These are phyloP conservation scores for Bilobella aurantiaca DNA, from an alignment of 1,140 invertebrate species.

Conservation along the genomic window DNA sequence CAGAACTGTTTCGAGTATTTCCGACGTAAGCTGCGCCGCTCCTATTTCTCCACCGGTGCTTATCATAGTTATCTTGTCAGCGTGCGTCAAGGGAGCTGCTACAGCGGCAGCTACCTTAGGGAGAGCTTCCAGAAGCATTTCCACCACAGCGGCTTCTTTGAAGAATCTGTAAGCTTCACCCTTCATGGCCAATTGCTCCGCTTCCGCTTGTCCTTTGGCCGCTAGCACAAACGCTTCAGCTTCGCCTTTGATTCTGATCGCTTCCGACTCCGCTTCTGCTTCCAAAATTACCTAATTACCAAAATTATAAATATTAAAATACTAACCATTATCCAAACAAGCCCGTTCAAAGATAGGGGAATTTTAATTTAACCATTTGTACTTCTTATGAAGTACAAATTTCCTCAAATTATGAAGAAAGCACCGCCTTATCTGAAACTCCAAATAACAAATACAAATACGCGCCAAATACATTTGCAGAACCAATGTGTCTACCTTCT, in stretches of 20 bases:
- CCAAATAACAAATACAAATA: too few species aligned
- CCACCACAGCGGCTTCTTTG: slow-evolving; percentile 89
- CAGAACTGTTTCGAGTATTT: slow-evolving; percentile 83
- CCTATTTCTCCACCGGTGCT: slow-evolving; percentile 84
- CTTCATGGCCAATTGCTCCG: slow-evolving; percentile 92
- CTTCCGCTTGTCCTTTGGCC: slow-evolving; percentile 86
- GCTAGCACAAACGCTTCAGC: slow-evolving; percentile 80
- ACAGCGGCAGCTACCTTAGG: slow-evolving; percentile 97
- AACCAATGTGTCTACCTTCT: too few species aligned
- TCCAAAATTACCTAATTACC: slow-evolving; percentile 77
- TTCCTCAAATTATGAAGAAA: too few species aligned
- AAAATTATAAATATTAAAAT: too few species aligned
- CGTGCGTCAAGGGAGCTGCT: slow-evolving; percentile 81
- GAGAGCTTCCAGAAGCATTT: slow-evolving; percentile 92
- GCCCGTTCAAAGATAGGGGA: too few species aligned
- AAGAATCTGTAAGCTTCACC: slow-evolving; percentile 94
- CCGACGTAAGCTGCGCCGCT: slow-evolving; percentile 82
- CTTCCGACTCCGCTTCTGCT: slow-evolving; percentile 89
- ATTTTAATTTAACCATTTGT: too few species aligned
- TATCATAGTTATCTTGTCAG: slow-evolving; percentile 89
- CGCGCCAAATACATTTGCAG: too few species aligned
- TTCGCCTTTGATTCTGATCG: slow-evolving; percentile 66
- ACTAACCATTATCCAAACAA: too few species aligned
- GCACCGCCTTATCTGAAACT: too few species aligned
- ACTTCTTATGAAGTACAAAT: too few species aligned